These are phyloP conservation scores for Tragulus kanchil DNA, from an alignment of 2,113 vertebrate genomes.

Conservation along the genomic window DNA sequence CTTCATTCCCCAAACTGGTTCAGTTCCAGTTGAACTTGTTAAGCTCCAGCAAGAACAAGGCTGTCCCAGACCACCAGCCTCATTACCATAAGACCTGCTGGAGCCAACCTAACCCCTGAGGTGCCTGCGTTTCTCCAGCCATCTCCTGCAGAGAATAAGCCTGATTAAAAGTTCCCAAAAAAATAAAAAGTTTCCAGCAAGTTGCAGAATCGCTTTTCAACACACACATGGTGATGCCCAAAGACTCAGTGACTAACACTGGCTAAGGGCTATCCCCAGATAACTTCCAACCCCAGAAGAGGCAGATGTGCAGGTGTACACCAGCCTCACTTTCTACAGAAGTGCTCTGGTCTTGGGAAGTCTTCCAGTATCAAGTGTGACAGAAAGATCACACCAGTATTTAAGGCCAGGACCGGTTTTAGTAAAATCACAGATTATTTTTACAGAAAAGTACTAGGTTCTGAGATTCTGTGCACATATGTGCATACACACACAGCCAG, in stretches of 20 bases:
- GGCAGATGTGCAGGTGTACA: neutral
- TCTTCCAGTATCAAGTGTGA: slow-evolving; percentile 4
- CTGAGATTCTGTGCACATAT: neutral
- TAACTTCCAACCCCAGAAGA: neutral
- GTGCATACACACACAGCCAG: neutral
- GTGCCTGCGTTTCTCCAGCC: neutral
- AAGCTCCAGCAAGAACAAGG: slow-evolving; percentile 24
- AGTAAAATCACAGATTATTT: neutral
- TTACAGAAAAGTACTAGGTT: neutral
- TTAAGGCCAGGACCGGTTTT: neutral
- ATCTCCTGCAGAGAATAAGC: neutral
- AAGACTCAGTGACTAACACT: neutral
- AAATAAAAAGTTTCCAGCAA: slow-evolving; percentile 10
- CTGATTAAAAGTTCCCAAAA: slow-evolving; percentile 28
- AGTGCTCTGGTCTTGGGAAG: neutral
- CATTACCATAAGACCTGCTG: neutral
- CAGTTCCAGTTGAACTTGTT: slow-evolving; percentile 59
- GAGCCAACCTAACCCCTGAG: slow-evolving; percentile 16
- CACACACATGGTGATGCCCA: neutral
- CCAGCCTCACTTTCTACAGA: neutral
- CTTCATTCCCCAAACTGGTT: slow-evolving; percentile 56
- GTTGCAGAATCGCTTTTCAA: slow-evolving; percentile 18
- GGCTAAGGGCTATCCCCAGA: neutral
- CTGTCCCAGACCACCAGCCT: slow-evolving; percentile 3
- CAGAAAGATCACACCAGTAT: neutral